A percentile compares a stretch with the other conserved stretches of the same genome.
phyloP scores from a whole-genome alignment of 2,797 vertebrate species.

The Pangasius larnaudii region DNA sequence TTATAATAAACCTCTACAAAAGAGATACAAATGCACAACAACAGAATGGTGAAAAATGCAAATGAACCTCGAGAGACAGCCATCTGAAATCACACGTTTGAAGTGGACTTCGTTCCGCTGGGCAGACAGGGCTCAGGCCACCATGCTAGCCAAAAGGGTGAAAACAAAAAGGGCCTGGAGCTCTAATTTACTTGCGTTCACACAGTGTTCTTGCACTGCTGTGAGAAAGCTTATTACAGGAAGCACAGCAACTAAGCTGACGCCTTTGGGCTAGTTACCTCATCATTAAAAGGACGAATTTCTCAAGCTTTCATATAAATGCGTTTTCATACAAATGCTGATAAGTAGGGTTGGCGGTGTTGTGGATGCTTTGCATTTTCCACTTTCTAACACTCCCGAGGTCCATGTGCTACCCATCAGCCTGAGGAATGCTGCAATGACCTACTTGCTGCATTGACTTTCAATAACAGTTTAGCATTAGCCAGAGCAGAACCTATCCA shows the following conservation, averaged over 20 bases:
- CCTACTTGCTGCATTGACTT: slow-evolving; percentile 9
- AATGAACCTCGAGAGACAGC: slow-evolving; percentile 66
- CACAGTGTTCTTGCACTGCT: slow-evolving; percentile 69
- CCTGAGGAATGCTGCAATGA: neutral
- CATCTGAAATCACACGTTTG: slow-evolving; percentile 69
- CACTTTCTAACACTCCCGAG: neutral
- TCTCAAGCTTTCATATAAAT: slow-evolving; percentile 40
- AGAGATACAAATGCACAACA: slow-evolving; percentile 63
- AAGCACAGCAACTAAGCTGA: slow-evolving; percentile 44
- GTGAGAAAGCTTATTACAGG: slow-evolving; percentile 63
- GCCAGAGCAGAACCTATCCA: slow-evolving; percentile 25
- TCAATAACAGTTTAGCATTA: slow-evolving; percentile 24
- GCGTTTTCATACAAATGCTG: slow-evolving; percentile 37
- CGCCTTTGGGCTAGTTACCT: slow-evolving; percentile 52
- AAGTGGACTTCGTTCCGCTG: slow-evolving; percentile 40
- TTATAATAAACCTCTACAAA: slow-evolving; percentile 34
- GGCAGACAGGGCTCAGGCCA: slow-evolving; percentile 55
- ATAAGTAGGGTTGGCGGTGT: neutral
- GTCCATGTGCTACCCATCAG: slow-evolving; percentile 4
- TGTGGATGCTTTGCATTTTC: neutral
- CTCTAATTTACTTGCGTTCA: slow-evolving; percentile 60
- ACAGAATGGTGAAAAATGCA: slow-evolving; percentile 71
- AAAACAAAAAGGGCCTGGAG: slow-evolving; percentile 40
- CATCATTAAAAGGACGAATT: slow-evolving; percentile 43
- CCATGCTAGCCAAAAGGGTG: slow-evolving; percentile 47